Base-by-base conservation (phyloP, 2,113 vertebrate genomes). In the Procavia capensis region DNA sequence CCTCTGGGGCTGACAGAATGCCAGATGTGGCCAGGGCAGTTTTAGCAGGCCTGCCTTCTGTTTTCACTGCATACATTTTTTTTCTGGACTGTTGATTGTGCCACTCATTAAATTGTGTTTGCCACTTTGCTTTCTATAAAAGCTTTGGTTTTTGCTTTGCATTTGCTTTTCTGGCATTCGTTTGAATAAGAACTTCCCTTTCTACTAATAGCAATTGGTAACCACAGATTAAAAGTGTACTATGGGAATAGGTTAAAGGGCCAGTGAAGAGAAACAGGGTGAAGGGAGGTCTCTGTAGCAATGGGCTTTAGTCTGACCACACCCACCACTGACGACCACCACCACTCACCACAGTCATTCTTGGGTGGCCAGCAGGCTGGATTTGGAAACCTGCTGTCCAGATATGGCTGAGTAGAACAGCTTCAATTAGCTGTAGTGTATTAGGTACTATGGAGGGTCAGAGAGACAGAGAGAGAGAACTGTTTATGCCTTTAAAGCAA, bases 101-200 rank as follows among this genome's bases (percentile, higher is more conserved):
- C n/a, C 78, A 57, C 19, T 85, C 74, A 84, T 86, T 80, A 87
- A 88, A 75, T 94, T 84, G 86, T 72, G 19, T 93, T 92, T 92
- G 72, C 72, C 27, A 63, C 85, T 88, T 94, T 80, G 87, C 29
- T 97, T 88, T 90, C 90, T 92, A 0, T 84, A 81, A 91, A 91
- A 64, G 10, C 31, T 79, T 82, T 84, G 84, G 45, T 31, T 88
- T 96, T 91, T 94, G 57, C 74, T 97, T 93, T 97, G 86, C 74
- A 13, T 94, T 88, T 78, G 64, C 29, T 72, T 88, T 85, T 31
- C 27, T 85, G 36, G 39, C 84, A 19, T 14, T 92, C 34, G 22
- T 95, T 92, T 95, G 80, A 91, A 61, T 91, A 70, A 41, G 24
- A 90, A 90, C 50, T 80, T 88, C n/a, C 34, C 68, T 84, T 96